phyloP scores from a whole-genome alignment of 92 coral and sea anemone genomes.

The Epizoanthus rinbou region DNA sequence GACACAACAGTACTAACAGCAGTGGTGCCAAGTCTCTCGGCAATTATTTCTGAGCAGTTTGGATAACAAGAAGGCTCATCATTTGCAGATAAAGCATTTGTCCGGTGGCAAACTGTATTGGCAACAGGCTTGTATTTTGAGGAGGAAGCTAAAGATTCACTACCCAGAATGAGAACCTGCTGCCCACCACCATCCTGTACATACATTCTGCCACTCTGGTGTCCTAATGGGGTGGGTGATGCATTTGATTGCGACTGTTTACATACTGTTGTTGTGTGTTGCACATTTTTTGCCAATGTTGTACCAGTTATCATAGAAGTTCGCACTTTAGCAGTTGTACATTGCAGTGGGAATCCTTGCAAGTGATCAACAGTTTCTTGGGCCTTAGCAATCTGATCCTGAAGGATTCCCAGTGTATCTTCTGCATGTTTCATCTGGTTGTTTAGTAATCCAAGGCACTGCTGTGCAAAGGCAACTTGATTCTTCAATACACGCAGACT shows the following conservation, averaged over 20 bases:
- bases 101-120: neutral
- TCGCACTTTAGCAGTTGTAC: conserved; percentile 31
- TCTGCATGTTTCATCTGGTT: conserved; percentile 93
- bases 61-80: conserved; percentile 7
- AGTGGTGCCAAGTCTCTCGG: conserved; percentile 1
- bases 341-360: conserved; percentile 1
- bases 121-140: conserved; percentile 25
- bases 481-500: conserved; percentile 72
- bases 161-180: conserved; percentile 45
- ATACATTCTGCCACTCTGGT: conserved; percentile 46
- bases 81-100: neutral
- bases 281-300: neutral
- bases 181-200: conserved; percentile 72
- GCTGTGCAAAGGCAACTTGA: conserved; percentile 87
- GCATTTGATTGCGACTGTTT: conserved; percentile 27
- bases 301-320: neutral
- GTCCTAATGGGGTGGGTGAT: conserved; percentile 29
- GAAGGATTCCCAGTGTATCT: conserved; percentile 87
- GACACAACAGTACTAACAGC: neutral
- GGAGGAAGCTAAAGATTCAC: conserved; percentile 29
- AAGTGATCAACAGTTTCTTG: conserved; percentile 69
- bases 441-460: conserved; percentile 81
- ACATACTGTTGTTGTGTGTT: neutral
- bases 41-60: conserved; percentile 31
- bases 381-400: conserved; percentile 81